Evolutionary conservation across 2,888 invertebrate species (phyloP).

Genomic region (Aphidius colemani): DNA sequence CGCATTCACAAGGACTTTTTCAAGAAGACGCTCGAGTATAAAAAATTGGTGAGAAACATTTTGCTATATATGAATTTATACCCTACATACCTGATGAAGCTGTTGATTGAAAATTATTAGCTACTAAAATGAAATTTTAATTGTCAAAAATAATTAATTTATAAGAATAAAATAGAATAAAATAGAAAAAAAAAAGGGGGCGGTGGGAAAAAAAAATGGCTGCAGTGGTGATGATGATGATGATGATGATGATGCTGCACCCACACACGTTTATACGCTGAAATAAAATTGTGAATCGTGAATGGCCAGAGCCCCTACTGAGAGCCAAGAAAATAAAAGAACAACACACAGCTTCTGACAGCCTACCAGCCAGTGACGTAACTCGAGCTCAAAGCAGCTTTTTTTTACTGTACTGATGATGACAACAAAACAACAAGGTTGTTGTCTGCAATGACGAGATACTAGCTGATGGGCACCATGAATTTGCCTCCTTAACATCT

Average conservation of each 20-base stretch:
- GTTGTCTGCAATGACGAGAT: slow-evolving; percentile 48
- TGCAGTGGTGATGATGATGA: no score
- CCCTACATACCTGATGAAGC: no score
- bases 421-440: slow-evolving; percentile 37
- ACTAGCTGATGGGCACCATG: slow-evolving; percentile 34
- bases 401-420: slow-evolving; percentile 38
- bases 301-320: slow-evolving; percentile 20
- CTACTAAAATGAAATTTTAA: no score
- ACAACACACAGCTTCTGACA: slow-evolving; percentile 41
- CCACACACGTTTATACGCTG: no score
- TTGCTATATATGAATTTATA: slow-evolving; percentile 27
- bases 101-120: no score
- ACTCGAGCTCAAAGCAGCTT: slow-evolving; percentile 48
- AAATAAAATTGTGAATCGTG: slow-evolving; percentile 14
- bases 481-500: slow-evolving; percentile 46
- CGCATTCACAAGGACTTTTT: slow-evolving; percentile 45
- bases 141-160: no score
- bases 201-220: no score
- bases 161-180: no score
- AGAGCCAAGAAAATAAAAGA: slow-evolving; percentile 7
- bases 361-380: slow-evolving; percentile 55
- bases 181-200: neutral
- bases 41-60: slow-evolving; percentile 26
- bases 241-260: no score
- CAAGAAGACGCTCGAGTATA: slow-evolving; percentile 31